phyloP scores from a whole-genome alignment of 2,797 vertebrate genomes.

The Eremophila alpestris region DNA sequence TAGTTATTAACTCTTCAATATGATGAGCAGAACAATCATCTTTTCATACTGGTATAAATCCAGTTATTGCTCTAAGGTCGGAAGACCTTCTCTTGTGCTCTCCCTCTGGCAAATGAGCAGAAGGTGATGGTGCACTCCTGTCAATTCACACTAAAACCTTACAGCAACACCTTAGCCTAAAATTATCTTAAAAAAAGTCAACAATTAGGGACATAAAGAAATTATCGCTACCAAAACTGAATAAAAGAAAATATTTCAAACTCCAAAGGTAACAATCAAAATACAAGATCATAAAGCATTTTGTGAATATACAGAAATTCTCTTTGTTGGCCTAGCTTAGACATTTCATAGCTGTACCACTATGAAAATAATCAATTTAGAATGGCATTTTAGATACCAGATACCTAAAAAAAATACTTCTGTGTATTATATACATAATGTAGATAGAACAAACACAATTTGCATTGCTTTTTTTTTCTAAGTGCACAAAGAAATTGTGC shows the following conservation, averaged over 20 bases:
- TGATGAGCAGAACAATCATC: neutral
- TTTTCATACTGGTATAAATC: neutral
- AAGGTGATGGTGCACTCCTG: neutral
- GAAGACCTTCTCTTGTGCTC: neutral
- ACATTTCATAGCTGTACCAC: neutral
- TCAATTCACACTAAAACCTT: neutral
- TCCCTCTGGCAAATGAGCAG: neutral
- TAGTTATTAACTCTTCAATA: neutral
- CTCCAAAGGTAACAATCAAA: neutral
- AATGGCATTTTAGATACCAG: neutral
- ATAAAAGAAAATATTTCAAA: neutral
- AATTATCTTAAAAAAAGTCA: neutral
- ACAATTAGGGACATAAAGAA: neutral
- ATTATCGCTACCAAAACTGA: neutral
- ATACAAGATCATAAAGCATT: neutral
- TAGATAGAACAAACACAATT: neutral
- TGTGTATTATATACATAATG: neutral
- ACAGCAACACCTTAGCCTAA: neutral
- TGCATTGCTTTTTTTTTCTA: neutral
- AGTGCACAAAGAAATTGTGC: neutral
- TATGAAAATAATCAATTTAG: neutral
- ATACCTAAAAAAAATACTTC: neutral
- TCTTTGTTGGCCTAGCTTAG: neutral
- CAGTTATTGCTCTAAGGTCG: neutral
- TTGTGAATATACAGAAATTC: neutral